A percentile compares a stretch with the other conserved stretches of the same genome.
phyloP scores from a whole-genome alignment of 1,140 invertebrate species.

The Heliothis subflexa region DNA sequence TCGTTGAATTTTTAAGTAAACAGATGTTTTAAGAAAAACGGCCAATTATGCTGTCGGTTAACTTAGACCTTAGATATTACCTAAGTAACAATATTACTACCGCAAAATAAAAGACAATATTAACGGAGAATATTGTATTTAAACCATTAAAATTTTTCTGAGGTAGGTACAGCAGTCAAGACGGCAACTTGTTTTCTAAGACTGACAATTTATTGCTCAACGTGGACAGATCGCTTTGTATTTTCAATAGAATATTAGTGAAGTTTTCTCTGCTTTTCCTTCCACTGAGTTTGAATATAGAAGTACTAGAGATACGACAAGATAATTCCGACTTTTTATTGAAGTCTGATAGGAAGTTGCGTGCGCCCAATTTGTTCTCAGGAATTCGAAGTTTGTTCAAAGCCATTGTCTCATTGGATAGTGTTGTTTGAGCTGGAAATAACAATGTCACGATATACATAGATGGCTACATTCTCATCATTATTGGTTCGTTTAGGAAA shows the following conservation, averaged over 20 bases:
- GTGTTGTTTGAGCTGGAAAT: conserved; percentile 55
- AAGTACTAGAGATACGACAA: conserved; percentile 68
- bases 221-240: conserved; percentile 73
- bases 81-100: background rate
- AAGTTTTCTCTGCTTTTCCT: conserved; percentile 75
- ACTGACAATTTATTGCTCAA: conserved; percentile 72
- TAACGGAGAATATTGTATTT: background rate
- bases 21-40: no score
- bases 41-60: no score
- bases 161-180: conserved; percentile 29
- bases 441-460: background rate
- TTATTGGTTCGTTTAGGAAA: background rate
- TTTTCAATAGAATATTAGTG: conserved; percentile 73
- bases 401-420: conserved; percentile 51
- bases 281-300: conserved; percentile 67
- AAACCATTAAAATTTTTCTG: background rate
- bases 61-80: background rate
- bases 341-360: conserved; percentile 61
- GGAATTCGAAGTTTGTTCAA: conserved; percentile 54
- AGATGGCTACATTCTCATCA: background rate
- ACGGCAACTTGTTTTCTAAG: conserved; percentile 71
- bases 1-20: background rate
- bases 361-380: conserved; percentile 46
- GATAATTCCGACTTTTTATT: conserved; percentile 65
- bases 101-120: background rate